These are phyloP conservation scores for Platichthys stellatus DNA, from an alignment of 2,113 vertebrate species.

Conservation along the genomic window DNA sequence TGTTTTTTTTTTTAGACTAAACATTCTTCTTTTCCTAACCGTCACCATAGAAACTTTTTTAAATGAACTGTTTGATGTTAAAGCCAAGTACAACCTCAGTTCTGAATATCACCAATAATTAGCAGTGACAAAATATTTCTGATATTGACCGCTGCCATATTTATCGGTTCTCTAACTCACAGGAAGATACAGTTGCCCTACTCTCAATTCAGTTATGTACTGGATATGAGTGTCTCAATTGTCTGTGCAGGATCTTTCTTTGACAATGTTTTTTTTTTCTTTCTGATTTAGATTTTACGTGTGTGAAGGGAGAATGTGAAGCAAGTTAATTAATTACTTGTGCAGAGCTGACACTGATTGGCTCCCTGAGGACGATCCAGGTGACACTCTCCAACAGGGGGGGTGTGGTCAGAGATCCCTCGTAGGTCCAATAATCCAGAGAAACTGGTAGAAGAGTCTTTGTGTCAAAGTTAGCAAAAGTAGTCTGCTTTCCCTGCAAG, in stretches of 20 bases:
- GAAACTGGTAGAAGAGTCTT: slow-evolving; percentile 85
- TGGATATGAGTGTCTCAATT: neutral
- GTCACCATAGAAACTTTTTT: no score
- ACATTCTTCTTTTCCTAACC: no score
- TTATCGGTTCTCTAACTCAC: no score
- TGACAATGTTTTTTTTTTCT: neutral
- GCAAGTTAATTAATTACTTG: slow-evolving; percentile 82
- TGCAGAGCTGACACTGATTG: slow-evolving; percentile 85
- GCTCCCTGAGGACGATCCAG: slow-evolving; percentile 92
- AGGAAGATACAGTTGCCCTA: no score
- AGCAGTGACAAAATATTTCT: no score
- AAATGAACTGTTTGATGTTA: no score
- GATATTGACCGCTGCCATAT: no score
- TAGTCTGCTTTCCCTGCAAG: slow-evolving; percentile 84
- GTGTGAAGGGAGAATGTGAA: neutral
- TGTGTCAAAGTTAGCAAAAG: slow-evolving; percentile 87
- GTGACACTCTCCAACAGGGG: slow-evolving; percentile 91
- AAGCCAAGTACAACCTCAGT: neutral
- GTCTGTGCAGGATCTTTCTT: neutral
- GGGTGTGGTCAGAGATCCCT: slow-evolving; percentile 93
- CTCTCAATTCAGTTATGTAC: neutral
- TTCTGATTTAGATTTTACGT: neutral
- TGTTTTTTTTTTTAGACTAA: no score
- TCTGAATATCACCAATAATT: no score
- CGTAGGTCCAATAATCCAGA: slow-evolving; percentile 92